Percentiles rank a stretch among this genome's conserved stretches.
These are phyloP conservation scores for Crotalus horridus DNA, from an alignment of 2,113 vertebrate species.

Conservation along the genomic window DNA sequence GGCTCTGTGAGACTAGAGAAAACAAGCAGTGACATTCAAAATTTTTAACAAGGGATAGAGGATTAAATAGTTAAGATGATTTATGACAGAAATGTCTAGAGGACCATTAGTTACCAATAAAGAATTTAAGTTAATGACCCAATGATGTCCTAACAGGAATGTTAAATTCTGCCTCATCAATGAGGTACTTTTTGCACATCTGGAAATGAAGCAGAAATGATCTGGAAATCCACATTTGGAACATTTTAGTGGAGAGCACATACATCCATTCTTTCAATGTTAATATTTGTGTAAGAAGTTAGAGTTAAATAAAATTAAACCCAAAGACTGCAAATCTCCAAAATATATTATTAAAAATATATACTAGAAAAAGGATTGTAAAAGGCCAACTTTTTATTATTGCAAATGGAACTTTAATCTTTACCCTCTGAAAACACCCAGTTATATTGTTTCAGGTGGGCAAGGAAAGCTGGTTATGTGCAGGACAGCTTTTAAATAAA, in stretches of 20 bases:
- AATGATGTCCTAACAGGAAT: constrained; percentile 33
- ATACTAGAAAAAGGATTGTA: constrained; percentile 23
- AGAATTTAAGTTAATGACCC: constrained; percentile 18
- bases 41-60: constrained; percentile 44
- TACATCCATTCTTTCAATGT: constrained; percentile 24
- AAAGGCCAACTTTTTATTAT: neutral
- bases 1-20: constrained; percentile 2
- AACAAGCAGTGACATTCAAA: constrained; percentile 37
- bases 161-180: constrained; percentile 41
- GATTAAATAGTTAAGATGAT: constrained; percentile 51
- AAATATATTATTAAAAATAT: constrained; percentile 21
- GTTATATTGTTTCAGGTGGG: neutral
- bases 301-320: neutral
- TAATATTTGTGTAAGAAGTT: constrained; percentile 1
- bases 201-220: constrained; percentile 16
- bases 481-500: neutral
- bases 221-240: constrained; percentile 17
- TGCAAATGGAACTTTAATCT: neutral
- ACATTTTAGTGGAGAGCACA: neutral
- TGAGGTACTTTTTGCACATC: constrained; percentile 33
- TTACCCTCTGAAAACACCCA: neutral
- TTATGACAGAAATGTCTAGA: constrained; percentile 44
- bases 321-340: neutral
- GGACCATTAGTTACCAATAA: constrained; percentile 38
- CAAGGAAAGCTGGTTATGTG: neutral